These are phyloP conservation scores for Gallinago nigripennis DNA, from an alignment of 2,797 vertebrate genomes.

Conservation along the genomic window DNA sequence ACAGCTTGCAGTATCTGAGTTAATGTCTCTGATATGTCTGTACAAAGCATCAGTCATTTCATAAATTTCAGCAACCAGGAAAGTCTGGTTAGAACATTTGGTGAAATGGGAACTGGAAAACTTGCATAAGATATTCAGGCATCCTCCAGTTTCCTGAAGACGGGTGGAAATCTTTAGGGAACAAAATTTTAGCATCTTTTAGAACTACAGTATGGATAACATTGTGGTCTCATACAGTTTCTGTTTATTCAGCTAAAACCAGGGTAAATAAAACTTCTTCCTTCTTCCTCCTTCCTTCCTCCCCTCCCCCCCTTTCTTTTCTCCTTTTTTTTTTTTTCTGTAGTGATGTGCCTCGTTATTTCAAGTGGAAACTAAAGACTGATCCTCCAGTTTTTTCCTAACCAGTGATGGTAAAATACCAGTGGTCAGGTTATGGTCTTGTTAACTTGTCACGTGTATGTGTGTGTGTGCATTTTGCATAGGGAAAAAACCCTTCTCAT, in stretches of 20 bases:
- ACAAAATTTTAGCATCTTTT: rapidly evolving
- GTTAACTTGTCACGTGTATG: background rate
- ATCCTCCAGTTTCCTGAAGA: background rate
- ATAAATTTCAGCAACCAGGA: background rate
- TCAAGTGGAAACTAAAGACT: background rate
- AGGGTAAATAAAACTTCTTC: background rate
- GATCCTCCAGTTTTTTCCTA: background rate
- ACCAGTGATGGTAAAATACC: background rate
- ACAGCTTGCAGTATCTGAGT: background rate
- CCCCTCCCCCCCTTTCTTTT: no score
- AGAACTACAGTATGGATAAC: background rate
- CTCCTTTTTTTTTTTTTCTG: no score
- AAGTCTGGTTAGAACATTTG: background rate
- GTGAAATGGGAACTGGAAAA: background rate
- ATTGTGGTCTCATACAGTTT: background rate
- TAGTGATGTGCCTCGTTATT: background rate
- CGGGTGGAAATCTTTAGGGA: background rate
- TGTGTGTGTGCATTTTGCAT: background rate
- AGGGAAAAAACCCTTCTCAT: background rate
- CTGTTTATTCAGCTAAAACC: background rate
- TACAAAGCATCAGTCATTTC: rapidly evolving
- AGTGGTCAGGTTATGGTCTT: background rate
- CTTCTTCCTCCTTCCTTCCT: no score
- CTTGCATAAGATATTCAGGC: rapidly evolving
- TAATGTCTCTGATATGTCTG: background rate